Conservation (phyloP, 2,888 invertebrate genomes). For the Drosophila neoperkinsi region DNA sequence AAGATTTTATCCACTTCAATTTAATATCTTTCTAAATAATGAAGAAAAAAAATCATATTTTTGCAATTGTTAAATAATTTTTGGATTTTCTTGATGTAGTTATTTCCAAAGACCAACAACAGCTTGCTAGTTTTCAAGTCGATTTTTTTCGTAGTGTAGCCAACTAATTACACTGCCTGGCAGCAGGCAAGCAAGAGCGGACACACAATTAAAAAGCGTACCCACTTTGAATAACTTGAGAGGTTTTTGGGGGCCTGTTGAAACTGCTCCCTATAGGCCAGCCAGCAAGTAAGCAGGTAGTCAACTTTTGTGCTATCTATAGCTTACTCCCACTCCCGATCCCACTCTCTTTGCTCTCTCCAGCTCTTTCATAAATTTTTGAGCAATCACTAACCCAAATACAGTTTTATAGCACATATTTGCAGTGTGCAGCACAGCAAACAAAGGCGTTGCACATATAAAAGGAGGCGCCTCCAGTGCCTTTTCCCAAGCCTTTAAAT, state of each 20-base stretch:
- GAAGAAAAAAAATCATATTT: no score
- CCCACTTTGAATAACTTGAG: constrained; percentile 43
- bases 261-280: constrained; percentile 39
- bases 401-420: constrained; percentile 63
- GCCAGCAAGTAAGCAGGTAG: constrained; percentile 10
- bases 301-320: constrained; percentile 13
- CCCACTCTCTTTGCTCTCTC: background rate
- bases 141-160: background rate
- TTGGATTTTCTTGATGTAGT: no score
- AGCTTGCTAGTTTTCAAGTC: background rate
- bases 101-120: background rate
- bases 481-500: constrained; percentile 25
- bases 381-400: constrained; percentile 81
- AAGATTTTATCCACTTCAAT: no score
- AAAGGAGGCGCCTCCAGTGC: constrained; percentile 11
- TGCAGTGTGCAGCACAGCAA: constrained; percentile 47
- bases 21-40: no score
- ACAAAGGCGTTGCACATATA: constrained; percentile 45
- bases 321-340: background rate
- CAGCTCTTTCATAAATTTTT: constrained; percentile 67
- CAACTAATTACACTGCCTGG: constrained; percentile 14
- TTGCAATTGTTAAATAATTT: background rate
- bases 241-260: constrained; percentile 15
- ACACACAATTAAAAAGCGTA: constrained; percentile 47
- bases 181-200: constrained; percentile 8